phyloP scores from a whole-genome alignment of 2,113 vertebrate species.

The Brachypteracias leptosomus region DNA sequence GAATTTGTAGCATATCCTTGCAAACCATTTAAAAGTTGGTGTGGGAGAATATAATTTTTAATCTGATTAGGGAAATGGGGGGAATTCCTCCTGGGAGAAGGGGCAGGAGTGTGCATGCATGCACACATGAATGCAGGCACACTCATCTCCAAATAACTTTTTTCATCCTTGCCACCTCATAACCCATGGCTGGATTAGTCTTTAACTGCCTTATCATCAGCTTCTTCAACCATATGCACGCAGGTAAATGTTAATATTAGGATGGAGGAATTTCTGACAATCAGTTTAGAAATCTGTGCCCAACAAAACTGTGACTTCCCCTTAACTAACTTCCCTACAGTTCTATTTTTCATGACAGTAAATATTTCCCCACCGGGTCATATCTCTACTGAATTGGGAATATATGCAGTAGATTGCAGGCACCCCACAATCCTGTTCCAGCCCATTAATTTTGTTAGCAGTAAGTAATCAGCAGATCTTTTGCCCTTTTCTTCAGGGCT shows the following conservation, averaged over 20 bases:
- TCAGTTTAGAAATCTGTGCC: not conserved
- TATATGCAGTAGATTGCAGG: not conserved
- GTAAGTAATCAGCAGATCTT: not conserved
- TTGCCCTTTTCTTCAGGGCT: not conserved
- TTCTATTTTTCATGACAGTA: not conserved
- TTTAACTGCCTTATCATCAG: not conserved
- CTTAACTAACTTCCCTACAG: not conserved
- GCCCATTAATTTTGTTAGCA: not conserved
- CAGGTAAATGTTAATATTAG: not conserved
- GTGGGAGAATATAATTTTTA: not conserved
- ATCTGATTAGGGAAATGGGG: not conserved
- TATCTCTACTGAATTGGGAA: not conserved
- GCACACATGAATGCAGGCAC: not conserved
- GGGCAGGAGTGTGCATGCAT: not conserved
- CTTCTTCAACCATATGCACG: not conserved
- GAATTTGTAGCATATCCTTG: not conserved
- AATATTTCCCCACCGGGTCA: not conserved
- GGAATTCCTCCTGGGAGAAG: no score
- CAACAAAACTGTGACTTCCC: not conserved
- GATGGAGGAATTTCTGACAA: not conserved
- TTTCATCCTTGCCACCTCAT: not conserved
- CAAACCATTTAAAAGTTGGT: not conserved
- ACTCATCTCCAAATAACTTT: not conserved
- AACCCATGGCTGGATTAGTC: not conserved
- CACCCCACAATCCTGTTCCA: not conserved